Percentiles rank a stretch among this genome's conserved stretches.
phyloP scores from a whole-genome alignment of 2,797 vertebrate species.

The Eptatretus atami region DNA sequence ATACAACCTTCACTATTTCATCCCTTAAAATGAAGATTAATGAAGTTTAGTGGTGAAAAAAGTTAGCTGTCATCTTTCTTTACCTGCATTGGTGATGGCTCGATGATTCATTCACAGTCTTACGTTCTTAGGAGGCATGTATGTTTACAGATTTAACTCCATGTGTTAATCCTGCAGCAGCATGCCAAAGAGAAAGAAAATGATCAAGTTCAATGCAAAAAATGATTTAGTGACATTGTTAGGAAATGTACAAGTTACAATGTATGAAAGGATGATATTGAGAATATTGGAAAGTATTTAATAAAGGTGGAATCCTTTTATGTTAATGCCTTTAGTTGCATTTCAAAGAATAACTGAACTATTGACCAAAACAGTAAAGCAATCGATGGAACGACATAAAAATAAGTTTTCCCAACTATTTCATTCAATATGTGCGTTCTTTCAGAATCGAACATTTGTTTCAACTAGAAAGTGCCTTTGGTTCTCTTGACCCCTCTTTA shows the following conservation, averaged over 20 bases:
- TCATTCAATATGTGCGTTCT: background rate
- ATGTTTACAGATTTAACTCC: no score
- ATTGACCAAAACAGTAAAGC: background rate
- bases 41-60: no score
- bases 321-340: background rate
- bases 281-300: background rate
- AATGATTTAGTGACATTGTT: background rate
- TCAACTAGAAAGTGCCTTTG: background rate
- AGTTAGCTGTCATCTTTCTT: no score
- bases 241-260: background rate
- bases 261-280: background rate
- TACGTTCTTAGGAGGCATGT: no score
- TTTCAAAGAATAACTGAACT: background rate
- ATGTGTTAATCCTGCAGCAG: background rate
- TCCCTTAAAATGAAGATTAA: no score
- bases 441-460: background rate
- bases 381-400: background rate
- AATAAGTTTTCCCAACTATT: background rate
- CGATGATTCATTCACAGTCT: no score
- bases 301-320: background rate
- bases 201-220: background rate
- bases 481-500: background rate
- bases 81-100: no score
- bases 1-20: no score
- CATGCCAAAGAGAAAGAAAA: background rate